Evolutionary conservation across 1,140 invertebrate species (phyloP).

Genomic region (Laodelphax striatellus): DNA sequence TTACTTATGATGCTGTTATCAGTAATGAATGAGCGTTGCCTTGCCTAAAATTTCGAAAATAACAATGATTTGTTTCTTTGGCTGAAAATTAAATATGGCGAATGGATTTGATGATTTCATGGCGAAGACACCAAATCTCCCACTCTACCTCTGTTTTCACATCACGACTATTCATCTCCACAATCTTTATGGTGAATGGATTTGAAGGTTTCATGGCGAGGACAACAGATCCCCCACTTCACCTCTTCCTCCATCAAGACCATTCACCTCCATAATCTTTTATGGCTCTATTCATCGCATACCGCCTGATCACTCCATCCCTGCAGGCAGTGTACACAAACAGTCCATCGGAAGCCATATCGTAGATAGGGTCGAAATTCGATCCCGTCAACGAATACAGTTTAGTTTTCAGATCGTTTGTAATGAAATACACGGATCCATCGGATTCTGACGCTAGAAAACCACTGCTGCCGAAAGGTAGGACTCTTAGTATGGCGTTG

Average conservation of each 20-base stretch:
- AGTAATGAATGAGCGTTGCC: no score
- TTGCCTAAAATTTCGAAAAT: no score
- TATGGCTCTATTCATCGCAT: constrained; percentile 23
- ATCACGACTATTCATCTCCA: background rate
- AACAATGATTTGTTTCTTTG: no score
- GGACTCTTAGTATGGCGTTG: constrained; percentile 34
- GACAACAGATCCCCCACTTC: no score
- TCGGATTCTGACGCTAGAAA: constrained; percentile 42
- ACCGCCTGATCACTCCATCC: constrained; percentile 43
- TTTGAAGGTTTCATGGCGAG: no score
- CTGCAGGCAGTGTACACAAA: constrained; percentile 43
- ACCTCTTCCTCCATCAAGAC: background rate
- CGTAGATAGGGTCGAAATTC: constrained; percentile 52
- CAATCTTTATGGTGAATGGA: background rate
- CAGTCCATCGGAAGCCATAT: constrained; percentile 38
- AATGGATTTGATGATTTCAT: no score
- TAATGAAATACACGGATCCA: constrained; percentile 39
- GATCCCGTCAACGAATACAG: constrained; percentile 48
- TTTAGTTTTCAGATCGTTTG: constrained; percentile 30
- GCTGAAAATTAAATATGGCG: no score
- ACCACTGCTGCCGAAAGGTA: constrained; percentile 29
- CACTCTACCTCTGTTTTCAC: no score
- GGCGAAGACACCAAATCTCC: no score
- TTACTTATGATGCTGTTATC: no score
- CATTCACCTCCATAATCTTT: background rate